Base-by-base conservation (phyloP, 1,140 invertebrate genomes). In the Caenorhabditis brenneri region DNA sequence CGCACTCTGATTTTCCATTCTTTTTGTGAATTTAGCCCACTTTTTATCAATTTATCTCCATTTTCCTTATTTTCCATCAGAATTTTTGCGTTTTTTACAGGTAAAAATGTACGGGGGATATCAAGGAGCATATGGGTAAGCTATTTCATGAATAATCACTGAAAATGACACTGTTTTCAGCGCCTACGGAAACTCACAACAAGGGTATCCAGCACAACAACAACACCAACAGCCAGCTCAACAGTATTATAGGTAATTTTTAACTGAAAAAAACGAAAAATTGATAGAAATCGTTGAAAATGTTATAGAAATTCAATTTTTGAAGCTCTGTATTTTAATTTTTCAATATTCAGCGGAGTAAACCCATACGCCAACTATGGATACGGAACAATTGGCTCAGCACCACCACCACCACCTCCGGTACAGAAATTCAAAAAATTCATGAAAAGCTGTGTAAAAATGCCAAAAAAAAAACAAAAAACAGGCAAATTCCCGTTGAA, bases 101-200 rank as follows among this genome's bases (percentile, higher is more conserved):
- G 65, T 74, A 42, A 42, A 12, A 39, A 74, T 74, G 65, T 74
- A 74, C 46, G 36, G 36, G n/a, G 65, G 65, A 42, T 74, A 74
- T 74, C 33, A 39, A 12, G 65, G 65, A 42, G 36, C 36, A 1
- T 74, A 74, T 74, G 22, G 36, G 65, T 74, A 74, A 74, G 36
- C 10, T 10, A 16, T 27, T 33, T 33, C 10, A 0, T n/a, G 15
- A 74, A 6, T 1, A 19, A 42, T 42, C 0, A 42, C n/a, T 9
- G 24, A 19, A 31, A 39, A 65, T 36, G 16, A 36, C 16, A 36
- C 19, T 58, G n/a, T 42, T 74, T 74, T 74, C 36, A 74, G 65
- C 7, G 36, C 65, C 36, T 74, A 42, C 36, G 65, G 65, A n/a
- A 74, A 46, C 24, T n/a, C n/a, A n/a, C n/a, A n/a, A n/a, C 65